Conservation (phyloP, 1,140 invertebrate species). For the Paracyclopina nana region DNA sequence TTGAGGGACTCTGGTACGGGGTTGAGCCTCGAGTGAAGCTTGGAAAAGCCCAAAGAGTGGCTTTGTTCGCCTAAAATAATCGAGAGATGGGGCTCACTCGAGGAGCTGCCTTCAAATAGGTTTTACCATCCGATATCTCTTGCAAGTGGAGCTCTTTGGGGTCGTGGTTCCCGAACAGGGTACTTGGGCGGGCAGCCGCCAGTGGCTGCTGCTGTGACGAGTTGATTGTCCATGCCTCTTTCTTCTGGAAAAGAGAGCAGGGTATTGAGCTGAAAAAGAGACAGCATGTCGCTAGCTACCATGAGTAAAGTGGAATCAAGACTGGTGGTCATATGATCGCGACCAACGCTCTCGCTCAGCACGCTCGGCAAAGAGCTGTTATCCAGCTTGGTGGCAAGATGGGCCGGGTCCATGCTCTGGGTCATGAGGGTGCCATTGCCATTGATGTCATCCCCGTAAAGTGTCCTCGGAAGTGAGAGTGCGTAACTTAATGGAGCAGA, state of each 20-base stretch:
- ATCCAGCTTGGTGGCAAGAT: not conserved
- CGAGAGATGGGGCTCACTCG: not conserved
- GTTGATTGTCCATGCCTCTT: too few species aligned
- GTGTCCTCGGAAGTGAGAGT: not conserved
- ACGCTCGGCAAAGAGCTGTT: too few species aligned
- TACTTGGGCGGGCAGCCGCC: too few species aligned
- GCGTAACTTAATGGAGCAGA: not conserved
- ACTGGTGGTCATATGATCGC: too few species aligned
- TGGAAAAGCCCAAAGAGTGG: not conserved
- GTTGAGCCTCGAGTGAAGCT: slow-evolving; percentile 5
- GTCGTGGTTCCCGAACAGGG: not conserved
- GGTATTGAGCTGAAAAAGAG: too few species aligned
- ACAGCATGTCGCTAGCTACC: too few species aligned
- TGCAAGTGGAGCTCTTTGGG: not conserved
- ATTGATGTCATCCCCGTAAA: not conserved
- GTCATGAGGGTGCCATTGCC: slow-evolving; percentile 1
- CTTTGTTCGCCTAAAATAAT: not conserved
- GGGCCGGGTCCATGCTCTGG: not conserved
- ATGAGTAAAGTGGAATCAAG: too few species aligned
- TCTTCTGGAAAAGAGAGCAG: too few species aligned
- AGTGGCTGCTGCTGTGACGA: too few species aligned
- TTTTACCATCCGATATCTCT: too few species aligned
- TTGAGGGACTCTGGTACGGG: slow-evolving; percentile 13
- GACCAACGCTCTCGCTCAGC: too few species aligned
- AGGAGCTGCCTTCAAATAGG: not conserved